Percentiles rank a stretch among this genome's conserved stretches.
Conservation (phyloP, 2,888 invertebrate genomes). For the Bhutanitis thaidina region DNA sequence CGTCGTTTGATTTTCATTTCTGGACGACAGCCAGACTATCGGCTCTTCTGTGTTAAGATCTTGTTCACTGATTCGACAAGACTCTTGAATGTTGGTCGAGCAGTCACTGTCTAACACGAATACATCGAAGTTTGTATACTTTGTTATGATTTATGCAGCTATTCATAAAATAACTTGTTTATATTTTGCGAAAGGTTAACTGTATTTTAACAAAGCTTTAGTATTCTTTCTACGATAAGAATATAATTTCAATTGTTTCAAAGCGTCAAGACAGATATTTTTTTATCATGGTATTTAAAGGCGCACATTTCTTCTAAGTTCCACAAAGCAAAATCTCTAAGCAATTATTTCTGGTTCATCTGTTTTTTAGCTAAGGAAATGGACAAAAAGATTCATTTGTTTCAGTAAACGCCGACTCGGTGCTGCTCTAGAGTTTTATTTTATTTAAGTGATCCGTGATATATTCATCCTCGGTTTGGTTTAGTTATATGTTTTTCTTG, state of each 20-base stretch:
- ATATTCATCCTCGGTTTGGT: background rate
- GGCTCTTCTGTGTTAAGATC: slow-evolving; percentile 13
- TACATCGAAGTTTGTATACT: background rate
- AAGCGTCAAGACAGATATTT: no score
- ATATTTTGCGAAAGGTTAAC: no score
- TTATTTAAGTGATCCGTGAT: slow-evolving; percentile 7
- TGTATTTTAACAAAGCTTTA: no score
- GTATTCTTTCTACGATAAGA: no score
- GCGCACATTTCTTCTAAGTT: background rate
- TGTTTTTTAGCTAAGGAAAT: background rate
- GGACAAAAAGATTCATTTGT: slow-evolving; percentile 13
- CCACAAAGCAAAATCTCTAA: background rate
- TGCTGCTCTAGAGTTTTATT: slow-evolving; percentile 6
- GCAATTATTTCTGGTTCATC: slow-evolving; percentile 4
- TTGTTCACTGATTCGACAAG: slow-evolving; percentile 14
- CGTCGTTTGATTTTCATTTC: slow-evolving; percentile 7
- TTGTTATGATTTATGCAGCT: background rate
- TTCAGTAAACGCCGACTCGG: slow-evolving; percentile 6
- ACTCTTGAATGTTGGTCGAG: slow-evolving; percentile 11
- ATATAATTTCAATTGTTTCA: no score
- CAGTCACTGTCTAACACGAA: background rate
- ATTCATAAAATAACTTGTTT: no score
- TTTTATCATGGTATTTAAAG: no score
- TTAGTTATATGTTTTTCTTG: no score
- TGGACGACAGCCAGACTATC: slow-evolving; percentile 17